phyloP scores from a whole-genome alignment of 37 sponge, comb jelly and placozoan genomes.

The Aphrocallistes beatrix region DNA sequence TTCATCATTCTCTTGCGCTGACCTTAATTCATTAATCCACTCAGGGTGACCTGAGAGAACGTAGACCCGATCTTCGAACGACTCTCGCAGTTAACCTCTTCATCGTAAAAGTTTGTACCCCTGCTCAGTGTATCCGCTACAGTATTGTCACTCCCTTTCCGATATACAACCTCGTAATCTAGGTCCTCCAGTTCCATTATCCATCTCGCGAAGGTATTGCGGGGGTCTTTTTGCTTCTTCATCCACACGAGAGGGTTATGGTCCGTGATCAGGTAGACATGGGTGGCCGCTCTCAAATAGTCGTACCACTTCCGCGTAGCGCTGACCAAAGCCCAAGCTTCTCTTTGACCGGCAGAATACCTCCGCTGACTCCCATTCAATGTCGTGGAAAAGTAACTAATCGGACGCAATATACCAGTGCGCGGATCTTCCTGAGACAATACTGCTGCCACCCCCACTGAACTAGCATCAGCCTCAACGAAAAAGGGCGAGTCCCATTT shows the following conservation, averaged over 20 bases:
- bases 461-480: not conserved
- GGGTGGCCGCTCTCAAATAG: not conserved
- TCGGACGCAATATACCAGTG: not conserved
- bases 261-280: not conserved
- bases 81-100: not conserved
- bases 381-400: not conserved
- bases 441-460: not conserved
- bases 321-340: not conserved
- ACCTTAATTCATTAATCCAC: not conserved
- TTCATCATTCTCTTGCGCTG: not conserved
- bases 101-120: no score
- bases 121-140: not conserved
- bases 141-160: not conserved
- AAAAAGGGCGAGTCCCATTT: not conserved
- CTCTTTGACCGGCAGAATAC: not conserved
- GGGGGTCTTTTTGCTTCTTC: slow-evolving; percentile 32
- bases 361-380: not conserved
- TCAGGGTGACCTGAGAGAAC: not conserved
- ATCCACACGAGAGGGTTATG: slow-evolving; percentile 25
- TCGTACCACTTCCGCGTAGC: not conserved
- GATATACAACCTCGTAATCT: not conserved
- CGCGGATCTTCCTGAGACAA: not conserved
- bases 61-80: not conserved
- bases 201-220: not conserved
- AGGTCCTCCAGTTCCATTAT: not conserved